Evolutionary conservation across 1,140 invertebrate genomes (phyloP).

Genomic region (Zaprionus vittiger): DNA sequence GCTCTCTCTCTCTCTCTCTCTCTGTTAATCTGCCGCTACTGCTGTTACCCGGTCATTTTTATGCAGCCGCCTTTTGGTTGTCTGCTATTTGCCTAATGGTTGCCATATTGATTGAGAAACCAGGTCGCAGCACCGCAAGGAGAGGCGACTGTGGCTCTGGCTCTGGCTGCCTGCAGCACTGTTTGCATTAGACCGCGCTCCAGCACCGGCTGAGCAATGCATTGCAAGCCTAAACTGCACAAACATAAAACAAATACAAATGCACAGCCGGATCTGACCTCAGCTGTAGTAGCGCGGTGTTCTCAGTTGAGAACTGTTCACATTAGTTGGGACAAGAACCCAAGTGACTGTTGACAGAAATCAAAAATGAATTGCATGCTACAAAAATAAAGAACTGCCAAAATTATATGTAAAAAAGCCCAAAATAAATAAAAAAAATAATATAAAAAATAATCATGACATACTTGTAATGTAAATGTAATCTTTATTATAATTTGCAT

Average conservation of each 20-base stretch:
- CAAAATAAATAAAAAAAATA: too few species aligned
- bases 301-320: conserved; percentile 8
- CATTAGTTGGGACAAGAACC: conserved; percentile 56
- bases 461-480: too few species aligned
- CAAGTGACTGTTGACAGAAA: not conserved
- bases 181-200: not conserved
- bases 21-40: not conserved
- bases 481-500: too few species aligned
- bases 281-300: not conserved
- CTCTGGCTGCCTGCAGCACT: not conserved
- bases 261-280: not conserved
- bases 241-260: not conserved
- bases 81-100: conserved; percentile 37
- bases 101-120: conserved; percentile 50
- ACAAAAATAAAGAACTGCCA: conserved; percentile 7
- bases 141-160: not conserved
- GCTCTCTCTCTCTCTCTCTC: not conserved
- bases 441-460: too few species aligned
- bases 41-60: conserved; percentile 68
- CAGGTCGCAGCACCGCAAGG: conserved; percentile 31
- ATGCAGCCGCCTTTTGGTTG: conserved; percentile 37
- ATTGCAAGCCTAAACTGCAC: conserved; percentile 1
- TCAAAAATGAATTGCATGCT: conserved; percentile 39
- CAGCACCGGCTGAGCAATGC: not conserved
- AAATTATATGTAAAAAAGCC: too few species aligned